Base-by-base conservation (phyloP, 1,140 invertebrate species). In the Apis cerana region DNA sequence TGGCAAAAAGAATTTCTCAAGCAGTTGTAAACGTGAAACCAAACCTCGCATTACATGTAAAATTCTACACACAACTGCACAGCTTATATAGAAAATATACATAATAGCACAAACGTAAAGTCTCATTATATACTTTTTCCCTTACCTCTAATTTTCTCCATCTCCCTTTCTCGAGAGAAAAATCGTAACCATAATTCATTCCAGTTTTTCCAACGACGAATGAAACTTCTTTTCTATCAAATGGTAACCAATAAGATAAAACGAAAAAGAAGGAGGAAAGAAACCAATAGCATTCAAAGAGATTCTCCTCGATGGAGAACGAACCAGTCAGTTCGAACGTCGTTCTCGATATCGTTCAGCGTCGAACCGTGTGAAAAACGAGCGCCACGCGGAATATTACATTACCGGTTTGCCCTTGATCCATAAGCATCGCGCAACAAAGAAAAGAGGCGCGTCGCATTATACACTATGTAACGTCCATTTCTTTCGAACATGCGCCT, bases 371-470 rank as follows among this genome's bases (percentile, higher is more conserved):
- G 56, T 75, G 48, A 64, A 64, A 64, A 64, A 75, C 69, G 82
- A 79, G 52, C 58, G 58, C 48, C n/a, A 15, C 59, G 61, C 69
- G 21, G 54, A 68, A 84, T 84, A 83, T 85, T 80, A 80, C 56
- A 58, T 71, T 59, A 84, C 83, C 83, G 71, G 70, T 65, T 61
- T 67, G 62, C 65, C 50, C 3, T 71, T 21, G 58, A 15, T 50
- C 11, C 5, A 43, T 43, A 43, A 43, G 33, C 33, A 43, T 43
- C 33, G 27, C n/a, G 21, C 17, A 27, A 27, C 15, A 27, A 69
- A 64, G 79, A 80, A 85, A 62, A 59, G 15, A 64, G 13, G 23
- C 43, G 50, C 27, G 61, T 52, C n/a, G 62, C 61, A 69, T 71
- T 80, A 85, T 80, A 75, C 67, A 62, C 62, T 58, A 65, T 27